Evolutionary conservation across 1,140 invertebrate species (phyloP).

Genomic region (Steinernema khuongi): DNA sequence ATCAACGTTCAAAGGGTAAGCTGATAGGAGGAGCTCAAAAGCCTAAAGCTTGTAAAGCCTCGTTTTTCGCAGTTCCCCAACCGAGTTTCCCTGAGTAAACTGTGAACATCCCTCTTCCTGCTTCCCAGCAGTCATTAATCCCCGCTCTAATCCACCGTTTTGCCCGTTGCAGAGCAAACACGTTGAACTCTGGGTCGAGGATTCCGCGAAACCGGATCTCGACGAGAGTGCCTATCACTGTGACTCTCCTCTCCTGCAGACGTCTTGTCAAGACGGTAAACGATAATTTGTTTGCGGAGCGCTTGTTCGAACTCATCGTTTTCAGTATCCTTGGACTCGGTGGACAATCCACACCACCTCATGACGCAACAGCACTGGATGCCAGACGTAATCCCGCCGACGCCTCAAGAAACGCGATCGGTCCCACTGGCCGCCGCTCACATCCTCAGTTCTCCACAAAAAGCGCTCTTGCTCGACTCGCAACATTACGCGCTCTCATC

Average conservation of each 20-base stretch:
- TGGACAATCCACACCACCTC: conserved; percentile 2
- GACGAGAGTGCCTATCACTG: conserved; percentile 8
- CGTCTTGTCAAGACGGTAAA: conserved; percentile 1
- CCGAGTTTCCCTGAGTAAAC: neutral
- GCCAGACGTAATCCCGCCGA: neutral
- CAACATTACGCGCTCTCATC: conserved; percentile 2
- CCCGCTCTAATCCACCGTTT: neutral
- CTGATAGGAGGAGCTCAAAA: neutral
- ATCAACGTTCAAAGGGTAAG: neutral
- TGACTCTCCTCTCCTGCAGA: conserved; percentile 2
- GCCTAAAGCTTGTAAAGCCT: neutral
- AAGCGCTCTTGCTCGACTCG: conserved; percentile 7
- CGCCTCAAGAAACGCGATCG: neutral
- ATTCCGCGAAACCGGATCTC: neutral
- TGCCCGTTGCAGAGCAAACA: neutral
- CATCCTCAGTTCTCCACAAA: conserved; percentile 10
- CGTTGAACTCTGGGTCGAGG: conserved; percentile 3
- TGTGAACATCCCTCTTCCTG: neutral
- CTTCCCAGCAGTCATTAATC: neutral
- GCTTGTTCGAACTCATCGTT: neutral
- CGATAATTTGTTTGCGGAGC: neutral
- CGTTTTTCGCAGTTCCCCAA: neutral
- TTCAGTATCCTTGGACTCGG: neutral
- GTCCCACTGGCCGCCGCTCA: neutral
- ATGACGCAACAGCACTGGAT: neutral